phyloP scores from a whole-genome alignment of 2,113 vertebrate genomes.

The Marcusenius ussheri region DNA sequence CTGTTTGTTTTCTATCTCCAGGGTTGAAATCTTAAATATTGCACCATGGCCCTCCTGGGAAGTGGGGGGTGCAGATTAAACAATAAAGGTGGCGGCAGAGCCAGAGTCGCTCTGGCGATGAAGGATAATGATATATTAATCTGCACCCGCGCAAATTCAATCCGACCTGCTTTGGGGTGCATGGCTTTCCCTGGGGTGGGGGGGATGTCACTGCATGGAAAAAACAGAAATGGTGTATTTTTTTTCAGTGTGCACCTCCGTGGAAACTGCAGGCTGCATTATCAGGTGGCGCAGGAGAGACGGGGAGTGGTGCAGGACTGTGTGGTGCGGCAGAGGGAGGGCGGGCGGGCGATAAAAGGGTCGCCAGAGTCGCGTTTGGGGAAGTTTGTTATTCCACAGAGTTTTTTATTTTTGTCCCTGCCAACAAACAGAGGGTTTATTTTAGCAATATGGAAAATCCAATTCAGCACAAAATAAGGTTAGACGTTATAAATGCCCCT shows the following conservation, averaged over 20 bases:
- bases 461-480: slow-evolving; percentile 23
- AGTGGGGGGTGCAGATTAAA: slow-evolving; percentile 59
- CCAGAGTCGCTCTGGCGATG: slow-evolving; percentile 66
- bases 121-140: slow-evolving; percentile 82
- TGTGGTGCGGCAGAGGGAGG: slow-evolving; percentile 26
- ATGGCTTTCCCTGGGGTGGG: slow-evolving; percentile 55
- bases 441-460: slow-evolving; percentile 27
- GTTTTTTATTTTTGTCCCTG: slow-evolving; percentile 35
- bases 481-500: slow-evolving; percentile 4
- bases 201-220: slow-evolving; percentile 58
- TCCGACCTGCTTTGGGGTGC: slow-evolving; percentile 49
- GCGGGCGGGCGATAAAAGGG: slow-evolving; percentile 42
- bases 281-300: slow-evolving; percentile 36
- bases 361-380: slow-evolving; percentile 27
- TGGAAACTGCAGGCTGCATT: slow-evolving; percentile 38
- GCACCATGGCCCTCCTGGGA: slow-evolving; percentile 47
- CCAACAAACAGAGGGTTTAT: slow-evolving; percentile 20
- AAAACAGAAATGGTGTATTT: slow-evolving; percentile 53
- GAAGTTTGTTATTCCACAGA: slow-evolving; percentile 36
- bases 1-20: slow-evolving; percentile 61
- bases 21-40: slow-evolving; percentile 51
- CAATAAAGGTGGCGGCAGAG: slow-evolving; percentile 66
- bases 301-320: slow-evolving; percentile 32
- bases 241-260: slow-evolving; percentile 29
- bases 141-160: slow-evolving; percentile 53